Evolutionary conservation across 2,797 vertebrate species (phyloP), one percentile per base, ranked within the genome.

Genomic region (Danio albolineatus): DNA sequence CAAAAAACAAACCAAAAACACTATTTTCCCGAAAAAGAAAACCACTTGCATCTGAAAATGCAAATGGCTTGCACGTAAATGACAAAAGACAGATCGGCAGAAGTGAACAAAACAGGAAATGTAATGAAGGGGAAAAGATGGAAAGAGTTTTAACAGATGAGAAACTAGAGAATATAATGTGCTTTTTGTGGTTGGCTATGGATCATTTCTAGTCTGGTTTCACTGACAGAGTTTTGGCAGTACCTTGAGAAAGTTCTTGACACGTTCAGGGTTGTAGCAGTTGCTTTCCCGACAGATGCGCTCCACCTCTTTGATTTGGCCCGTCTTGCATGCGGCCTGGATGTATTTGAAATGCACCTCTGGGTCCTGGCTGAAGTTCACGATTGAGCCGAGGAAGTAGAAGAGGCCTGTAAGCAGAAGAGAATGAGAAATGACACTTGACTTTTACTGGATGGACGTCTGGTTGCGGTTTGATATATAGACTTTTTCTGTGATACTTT

Each of bases 261-360:
- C 98, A 59, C 96, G 94, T 80, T 99, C 98, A 1, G 98, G 96
- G 87, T 99, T 97, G 17, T 99, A 99, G 89, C 97, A 99, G 90
- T 98, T 99, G 85, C 98, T 99, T 89, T 99, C 98, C 80, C 98
- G 89, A 92, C 97, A 99, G 92, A 99, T 99, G 90, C 98, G 94
- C 91, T 99, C 98, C 87, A 99, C 97, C 88, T 99, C 98, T 92
- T 99, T 99, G 88, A 99, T 99, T 84, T 99, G 98, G 17, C 98
- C 98, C 0, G 98, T 99, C 90, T 99, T 99, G 83, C 98, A 99
- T 1, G 98, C 98, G 0, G 98, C 97, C 89, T 99, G 98, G 85
- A 99, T 99, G 75, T 99, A 99, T 87, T 99, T 99, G 92, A 99
- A 99, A 90, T 99, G 98, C 53, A 99, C 98, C 82, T 99, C 98